Evolutionary conservation across 2,888 invertebrate genomes (phyloP), one percentile per base, ranked within the genome.

Genomic region (Eurytoma adleriae): DNA sequence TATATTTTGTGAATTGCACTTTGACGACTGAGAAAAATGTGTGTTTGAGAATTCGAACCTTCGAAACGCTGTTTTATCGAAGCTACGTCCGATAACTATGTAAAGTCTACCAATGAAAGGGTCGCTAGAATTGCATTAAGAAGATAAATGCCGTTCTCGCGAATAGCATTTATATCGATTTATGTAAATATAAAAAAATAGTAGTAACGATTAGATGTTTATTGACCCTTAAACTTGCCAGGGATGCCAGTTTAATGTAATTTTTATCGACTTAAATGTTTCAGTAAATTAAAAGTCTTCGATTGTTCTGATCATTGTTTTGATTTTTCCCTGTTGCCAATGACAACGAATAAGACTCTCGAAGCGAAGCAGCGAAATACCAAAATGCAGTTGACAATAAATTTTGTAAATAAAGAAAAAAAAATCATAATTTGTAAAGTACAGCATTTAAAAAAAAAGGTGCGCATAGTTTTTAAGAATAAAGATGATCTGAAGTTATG

Each of bases 331-430:
- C 77, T 76, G 16, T 79, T 74, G 40, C 50, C 66, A 62, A 68
- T 57, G 61, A 73, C 54, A 27, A 69, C 20, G 48, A 72, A 16
- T 50, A 56, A 66, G 27, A 50, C 50, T 79, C 27, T 77, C 52
- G 48, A 70, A 70, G 72, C 40, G 16, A 77, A 79, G 59, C 66
- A 80, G 73, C 74, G 69, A 48, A 56, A 77, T 81, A 74, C 73
- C 75, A 79, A 81, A 83, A 71, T 76, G 24, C 54, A 69, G 71
- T 61, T 69, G 68, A 71, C 27, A 79, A 79, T 79, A 40, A 40
- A 78, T 72, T 76, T 64, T 80, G 82, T 75, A 80, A 79, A 78
- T 80, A 78, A 20, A 68, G 59, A 64, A 66, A 74, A 75, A 72
- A 67, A 68, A 50, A 16, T 61, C n/a, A 52, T 30, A 20, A 69